phyloP scores from a whole-genome alignment of 2,113 vertebrate genomes.

The Sturnira hondurensis region DNA sequence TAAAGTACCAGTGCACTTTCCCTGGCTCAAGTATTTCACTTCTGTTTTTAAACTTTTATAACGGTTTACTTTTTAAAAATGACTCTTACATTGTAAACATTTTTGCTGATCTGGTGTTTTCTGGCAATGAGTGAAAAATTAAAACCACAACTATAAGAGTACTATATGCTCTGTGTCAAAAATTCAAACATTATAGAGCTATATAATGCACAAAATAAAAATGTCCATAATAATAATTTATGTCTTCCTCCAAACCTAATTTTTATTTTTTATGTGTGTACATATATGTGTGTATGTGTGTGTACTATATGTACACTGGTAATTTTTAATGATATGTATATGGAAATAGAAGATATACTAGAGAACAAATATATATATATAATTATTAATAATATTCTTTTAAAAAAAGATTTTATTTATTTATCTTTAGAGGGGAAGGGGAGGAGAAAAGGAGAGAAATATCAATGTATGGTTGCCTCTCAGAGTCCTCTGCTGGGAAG shows the following conservation, averaged over 20 bases:
- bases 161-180: neutral
- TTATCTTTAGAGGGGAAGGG: too few relatives aligned
- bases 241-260: neutral
- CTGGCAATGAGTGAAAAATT: neutral
- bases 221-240: neutral
- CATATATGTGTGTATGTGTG: neutral
- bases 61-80: neutral
- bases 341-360: neutral
- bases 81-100: neutral
- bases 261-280: neutral
- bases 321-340: neutral
- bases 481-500: too few relatives aligned
- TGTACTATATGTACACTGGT: too few relatives aligned
- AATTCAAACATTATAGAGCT: neutral
- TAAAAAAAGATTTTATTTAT: too few relatives aligned
- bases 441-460: too few relatives aligned
- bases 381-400: too few relatives aligned
- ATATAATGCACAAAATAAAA: neutral
- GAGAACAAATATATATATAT: neutral
- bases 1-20: neutral
- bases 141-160: neutral
- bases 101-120: neutral
- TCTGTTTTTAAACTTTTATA: conserved; percentile 36
- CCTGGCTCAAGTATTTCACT: neutral
- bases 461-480: too few relatives aligned